Evolutionary conservation across 1,140 invertebrate species (phyloP).

Genomic region (Anoplolepis gracilipes): DNA sequence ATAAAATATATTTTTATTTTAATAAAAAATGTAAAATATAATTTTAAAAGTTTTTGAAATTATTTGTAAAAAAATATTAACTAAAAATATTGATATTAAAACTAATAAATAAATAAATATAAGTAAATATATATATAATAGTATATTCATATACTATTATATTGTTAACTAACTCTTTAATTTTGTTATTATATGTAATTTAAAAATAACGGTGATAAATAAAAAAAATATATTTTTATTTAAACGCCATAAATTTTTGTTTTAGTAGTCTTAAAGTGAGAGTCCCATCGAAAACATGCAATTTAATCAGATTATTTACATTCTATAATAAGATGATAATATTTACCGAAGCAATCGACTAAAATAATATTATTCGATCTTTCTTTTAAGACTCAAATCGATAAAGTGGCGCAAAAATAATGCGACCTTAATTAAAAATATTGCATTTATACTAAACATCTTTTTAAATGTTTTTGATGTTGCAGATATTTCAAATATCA

Average conservation of each 20-base stretch:
- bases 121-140: too few relatives aligned
- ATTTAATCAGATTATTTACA: neutral
- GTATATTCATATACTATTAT: too few relatives aligned
- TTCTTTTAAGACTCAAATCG: neutral
- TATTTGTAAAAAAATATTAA: too few relatives aligned
- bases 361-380: neutral
- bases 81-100: too few relatives aligned
- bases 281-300: neutral
- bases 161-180: too few relatives aligned
- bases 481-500: neutral
- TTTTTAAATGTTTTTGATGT: neutral
- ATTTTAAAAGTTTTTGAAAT: too few relatives aligned
- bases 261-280: neutral
- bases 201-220: neutral
- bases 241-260: neutral
- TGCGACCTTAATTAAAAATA: slow-evolving; percentile 13
- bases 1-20: too few relatives aligned
- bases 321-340: neutral
- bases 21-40: too few relatives aligned
- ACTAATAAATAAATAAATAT: too few relatives aligned
- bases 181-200: neutral
- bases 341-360: neutral
- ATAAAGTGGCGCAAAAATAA: neutral
- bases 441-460: neutral
- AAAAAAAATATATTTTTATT: neutral